Evolutionary conservation across 37 sponge, comb jelly and placozoan genomes (phyloP), one percentile per base, ranked within the genome.

Genomic region (Halichondria panicea): DNA sequence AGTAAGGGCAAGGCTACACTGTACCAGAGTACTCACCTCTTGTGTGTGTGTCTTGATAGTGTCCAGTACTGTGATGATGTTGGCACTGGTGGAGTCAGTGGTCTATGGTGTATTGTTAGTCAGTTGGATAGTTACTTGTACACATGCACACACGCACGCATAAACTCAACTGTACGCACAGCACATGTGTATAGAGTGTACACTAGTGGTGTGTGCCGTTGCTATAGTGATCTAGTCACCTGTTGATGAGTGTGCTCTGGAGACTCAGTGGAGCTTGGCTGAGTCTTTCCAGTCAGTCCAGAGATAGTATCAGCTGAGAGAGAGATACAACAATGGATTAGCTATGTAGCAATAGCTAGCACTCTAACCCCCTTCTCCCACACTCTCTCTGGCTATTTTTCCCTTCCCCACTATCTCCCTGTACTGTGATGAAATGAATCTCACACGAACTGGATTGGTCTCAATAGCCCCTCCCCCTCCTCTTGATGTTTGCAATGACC

Each of bases 21-120:
- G 46, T 44, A n/a, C 18, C 13, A 25, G 15, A 25, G 25, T 44
- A 40, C 68, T 66, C 13, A 81, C 82, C 73, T 81, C 82, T 21
- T 53, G 67, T 0, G 72, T 43, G 35, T 60, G 69, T 2, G 27
- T 53, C 25, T 72, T 53, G 9, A 27, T 40, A n/a, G 53, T 72
- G 38, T 87, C 87, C 37, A 87, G 46, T 7, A 87, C 63, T 35
- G 87, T 75, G 18, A 87, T 63, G 27, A 87, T 71, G 34, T 77
- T 67, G 18, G 78, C 78, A 65, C 24, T 66, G 55, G 31, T 11
- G 4, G 34, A 34, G 12, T 44, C 77, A 50, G 77, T 3, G 5
- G 53, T 13, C 75, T 74, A n/a, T n/a, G n/a, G n/a, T n/a, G n/a
- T n/a, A n/a, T n/a, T n/a, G n/a, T n/a, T n/a, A n/a, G n/a, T n/a